Evolutionary conservation across 2,797 vertebrate genomes (phyloP).

Genomic region (Brotula barbata): DNA sequence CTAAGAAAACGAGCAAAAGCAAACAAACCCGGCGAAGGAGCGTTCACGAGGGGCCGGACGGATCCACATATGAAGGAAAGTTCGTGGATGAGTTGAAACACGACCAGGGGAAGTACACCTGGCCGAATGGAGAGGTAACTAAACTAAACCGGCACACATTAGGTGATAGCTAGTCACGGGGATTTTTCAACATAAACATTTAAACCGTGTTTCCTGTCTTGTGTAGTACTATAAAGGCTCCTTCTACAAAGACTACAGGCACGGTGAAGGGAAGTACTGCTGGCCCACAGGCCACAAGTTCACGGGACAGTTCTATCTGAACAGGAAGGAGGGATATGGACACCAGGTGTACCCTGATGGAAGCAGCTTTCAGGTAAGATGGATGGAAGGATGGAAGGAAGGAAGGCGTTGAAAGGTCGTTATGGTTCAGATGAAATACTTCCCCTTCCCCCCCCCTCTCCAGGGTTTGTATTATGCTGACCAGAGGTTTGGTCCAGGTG

Average conservation of each 20-base stretch:
- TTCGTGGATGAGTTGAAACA: slow-evolving; percentile 79
- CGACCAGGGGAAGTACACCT: slow-evolving; percentile 72
- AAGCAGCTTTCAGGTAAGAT: slow-evolving; percentile 81
- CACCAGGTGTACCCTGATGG: slow-evolving; percentile 74
- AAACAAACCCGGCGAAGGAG: neutral
- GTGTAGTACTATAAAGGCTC: slow-evolving; percentile 82
- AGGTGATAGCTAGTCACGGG: too few species aligned
- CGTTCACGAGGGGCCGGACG: slow-evolving; percentile 79
- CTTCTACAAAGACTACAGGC: slow-evolving; percentile 85
- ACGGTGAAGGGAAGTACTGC: slow-evolving; percentile 81
- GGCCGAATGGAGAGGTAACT: slow-evolving; percentile 66
- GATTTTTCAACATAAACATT: too few species aligned
- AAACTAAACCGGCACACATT: too few species aligned
- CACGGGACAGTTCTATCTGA: slow-evolving; percentile 86
- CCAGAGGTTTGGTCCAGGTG: slow-evolving; percentile 85
- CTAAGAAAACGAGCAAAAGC: rapidly evolving
- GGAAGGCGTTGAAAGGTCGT: neutral
- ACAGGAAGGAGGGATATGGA: slow-evolving; percentile 86
- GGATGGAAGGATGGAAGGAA: neutral
- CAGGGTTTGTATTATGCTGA: slow-evolving; percentile 86
- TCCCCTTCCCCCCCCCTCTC: too few species aligned
- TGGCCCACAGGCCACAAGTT: slow-evolving; percentile 85
- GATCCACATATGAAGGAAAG: slow-evolving; percentile 81
- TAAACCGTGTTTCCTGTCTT: neutral
- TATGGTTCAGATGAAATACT: neutral